Base-by-base conservation (phyloP, 2,797 vertebrate genomes). In the Sarcophilus harrisii region DNA sequence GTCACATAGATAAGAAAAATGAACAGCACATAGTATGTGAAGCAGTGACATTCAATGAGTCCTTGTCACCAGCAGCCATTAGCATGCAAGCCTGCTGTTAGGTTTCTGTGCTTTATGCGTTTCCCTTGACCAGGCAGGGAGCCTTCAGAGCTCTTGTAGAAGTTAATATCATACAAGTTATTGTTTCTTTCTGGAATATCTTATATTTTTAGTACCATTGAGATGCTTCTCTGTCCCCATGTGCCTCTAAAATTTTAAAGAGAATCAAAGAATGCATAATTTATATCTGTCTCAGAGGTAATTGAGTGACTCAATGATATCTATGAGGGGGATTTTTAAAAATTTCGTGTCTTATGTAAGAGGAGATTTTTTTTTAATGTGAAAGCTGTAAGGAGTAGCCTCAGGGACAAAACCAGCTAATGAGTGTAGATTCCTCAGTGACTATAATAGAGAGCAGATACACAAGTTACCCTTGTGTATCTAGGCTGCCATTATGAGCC, bases 261-360 rank as follows among this genome's bases (percentile, higher is more conserved):
- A 98, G 97, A 98, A 98, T 97, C 96, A 97, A 98, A 97, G 96
- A 98, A 98, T 98, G 98, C 96, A 98, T 98, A 97, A 98, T 99
- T 99, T 98, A 98, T 98, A 96, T 98, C 91, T 97, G 95, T 98
- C 98, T 96, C 98, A 98, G 97, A 98, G 98, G 98, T 98, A 98
- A 98, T 97, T 97, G 95, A 98, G 97, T 98, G 98, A 98, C 97
- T 98, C 97, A 95, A 54, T 98, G 95, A 94, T 98, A 97, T 97
- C 98, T 27, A 24, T 96, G 96, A 98, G 95, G 97, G 96, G 96
- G 97, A 97, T 97, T 98, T 98, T 97, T 11, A 27, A 87, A 97
- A 98, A 97, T 97, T 98, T 96, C 96, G 96, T 97, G 95, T 98
- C 98, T 98, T 97, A 98, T 97, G 96, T 97, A 98, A 97, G 96